These are phyloP conservation scores for Nebria salina DNA, from an alignment of 2,888 invertebrate genomes.

Conservation along the genomic window DNA sequence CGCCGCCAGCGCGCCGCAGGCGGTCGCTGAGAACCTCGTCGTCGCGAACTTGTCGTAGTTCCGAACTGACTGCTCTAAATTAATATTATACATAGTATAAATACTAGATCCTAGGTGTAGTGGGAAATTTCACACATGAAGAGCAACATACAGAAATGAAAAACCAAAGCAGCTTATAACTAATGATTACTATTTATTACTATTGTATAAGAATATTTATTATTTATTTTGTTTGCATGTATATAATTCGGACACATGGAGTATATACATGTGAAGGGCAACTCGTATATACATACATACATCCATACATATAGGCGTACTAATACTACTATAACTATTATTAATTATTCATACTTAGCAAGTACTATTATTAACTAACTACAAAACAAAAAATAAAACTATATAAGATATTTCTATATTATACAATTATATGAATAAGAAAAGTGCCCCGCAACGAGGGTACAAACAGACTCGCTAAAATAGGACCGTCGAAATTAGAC, in stretches of 20 bases:
- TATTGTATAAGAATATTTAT: not conserved
- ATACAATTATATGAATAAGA: constrained; percentile 34
- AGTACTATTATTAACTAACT: not conserved
- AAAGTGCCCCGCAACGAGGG: constrained; percentile 18
- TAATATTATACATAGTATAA: constrained; percentile 21
- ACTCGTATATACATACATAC: not conserved
- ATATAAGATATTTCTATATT: constrained; percentile 10
- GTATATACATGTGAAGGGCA: not conserved
- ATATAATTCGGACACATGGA: constrained; percentile 1
- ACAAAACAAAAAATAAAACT: not conserved
- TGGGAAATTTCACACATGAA: constrained; percentile 1
- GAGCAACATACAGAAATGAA: not conserved
- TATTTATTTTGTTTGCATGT: not conserved
- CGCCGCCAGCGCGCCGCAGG: constrained; percentile 34
- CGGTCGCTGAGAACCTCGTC: constrained; percentile 25
- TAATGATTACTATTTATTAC: constrained; percentile 23
- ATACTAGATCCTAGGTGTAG: constrained; percentile 20
- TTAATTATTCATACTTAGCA: not conserved
- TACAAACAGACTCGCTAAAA: not conserved
- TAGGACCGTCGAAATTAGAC: constrained; percentile 20
- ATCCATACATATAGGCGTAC: not conserved
- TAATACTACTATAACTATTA: constrained; percentile 1
- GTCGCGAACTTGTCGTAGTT: constrained; percentile 14
- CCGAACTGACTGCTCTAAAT: constrained; percentile 7
- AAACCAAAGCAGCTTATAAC: constrained; percentile 16